Evolutionary conservation across 2,888 invertebrate genomes (phyloP).

Genomic region (Coleophora deauratella): DNA sequence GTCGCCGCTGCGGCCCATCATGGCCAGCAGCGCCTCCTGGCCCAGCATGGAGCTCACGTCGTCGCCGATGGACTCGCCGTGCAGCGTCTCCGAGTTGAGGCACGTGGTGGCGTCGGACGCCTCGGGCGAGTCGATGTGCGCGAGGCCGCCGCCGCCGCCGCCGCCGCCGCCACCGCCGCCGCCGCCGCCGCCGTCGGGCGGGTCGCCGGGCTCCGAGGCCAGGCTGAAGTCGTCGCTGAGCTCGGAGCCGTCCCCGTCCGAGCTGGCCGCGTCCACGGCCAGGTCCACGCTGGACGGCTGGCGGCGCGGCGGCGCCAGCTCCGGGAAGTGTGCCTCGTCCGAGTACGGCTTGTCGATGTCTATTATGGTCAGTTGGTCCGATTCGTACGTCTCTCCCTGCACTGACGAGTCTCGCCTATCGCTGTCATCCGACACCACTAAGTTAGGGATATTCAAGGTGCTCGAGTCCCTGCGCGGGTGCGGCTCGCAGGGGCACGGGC

Average conservation of each 20-base stretch:
- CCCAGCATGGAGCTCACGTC: conserved; percentile 84
- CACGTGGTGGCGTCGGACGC: conserved; percentile 82
- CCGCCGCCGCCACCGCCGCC: too few species aligned
- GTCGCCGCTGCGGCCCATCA: conserved; percentile 76
- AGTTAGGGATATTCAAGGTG: conserved; percentile 65
- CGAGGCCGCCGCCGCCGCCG: conserved; percentile 78
- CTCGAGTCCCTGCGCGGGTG: conserved; percentile 53
- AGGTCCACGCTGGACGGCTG: conserved; percentile 58
- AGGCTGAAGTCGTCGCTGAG: conserved; percentile 84
- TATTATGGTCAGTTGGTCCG: conserved; percentile 79
- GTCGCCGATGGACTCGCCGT: conserved; percentile 85
- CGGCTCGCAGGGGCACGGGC: conserved; percentile 62
- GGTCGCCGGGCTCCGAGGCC: conserved; percentile 78
- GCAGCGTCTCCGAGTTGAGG: conserved; percentile 80
- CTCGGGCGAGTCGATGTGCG: conserved; percentile 89
- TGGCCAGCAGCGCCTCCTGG: conserved; percentile 79
- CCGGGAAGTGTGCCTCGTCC: conserved; percentile 57
- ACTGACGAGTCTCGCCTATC: conserved; percentile 57
- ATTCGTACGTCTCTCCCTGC: conserved; percentile 72
- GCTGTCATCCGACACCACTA: conserved; percentile 65
- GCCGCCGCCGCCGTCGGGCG: conserved; percentile 53
- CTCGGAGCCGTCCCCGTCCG: conserved; percentile 77
- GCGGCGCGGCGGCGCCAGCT: conserved; percentile 45
- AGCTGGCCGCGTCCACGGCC: conserved; percentile 72
- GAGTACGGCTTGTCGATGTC: conserved; percentile 75